A percentile compares a stretch with the other conserved stretches of the same genome.
These are phyloP conservation scores for Quadroppia sp. DNA, from an alignment of 2,888 invertebrate genomes.

Conservation along the genomic window DNA sequence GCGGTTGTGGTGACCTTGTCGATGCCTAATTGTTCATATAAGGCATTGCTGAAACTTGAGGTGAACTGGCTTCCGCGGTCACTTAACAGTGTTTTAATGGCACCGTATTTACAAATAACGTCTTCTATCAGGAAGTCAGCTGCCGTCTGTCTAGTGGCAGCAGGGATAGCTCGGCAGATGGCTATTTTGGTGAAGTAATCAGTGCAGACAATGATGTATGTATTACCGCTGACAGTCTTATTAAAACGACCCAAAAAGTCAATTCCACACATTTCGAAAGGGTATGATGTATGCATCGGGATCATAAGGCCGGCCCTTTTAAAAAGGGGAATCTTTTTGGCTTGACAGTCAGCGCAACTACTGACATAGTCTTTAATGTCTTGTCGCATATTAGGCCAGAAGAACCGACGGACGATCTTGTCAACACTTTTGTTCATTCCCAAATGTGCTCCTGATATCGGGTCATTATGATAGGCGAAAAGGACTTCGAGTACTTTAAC, in stretches of 20 bases:
- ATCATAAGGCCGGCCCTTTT: constrained; percentile 27
- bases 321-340: constrained; percentile 27
- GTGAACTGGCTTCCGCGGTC: constrained; percentile 43
- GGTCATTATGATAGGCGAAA: constrained; percentile 44
- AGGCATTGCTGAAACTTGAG: not conserved
- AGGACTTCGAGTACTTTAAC: constrained; percentile 44
- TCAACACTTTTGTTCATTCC: constrained; percentile 39
- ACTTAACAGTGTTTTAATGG: constrained; percentile 44
- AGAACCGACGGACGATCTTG: constrained; percentile 27
- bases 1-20: not conserved
- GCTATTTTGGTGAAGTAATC: constrained; percentile 46
- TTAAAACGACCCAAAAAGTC: constrained; percentile 46
- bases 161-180: constrained; percentile 43
- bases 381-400: constrained; percentile 18
- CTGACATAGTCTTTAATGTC: constrained; percentile 37
- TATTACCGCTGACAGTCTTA: constrained; percentile 42
- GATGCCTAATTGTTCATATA: not conserved
- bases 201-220: constrained; percentile 45
- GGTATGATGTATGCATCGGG: constrained; percentile 24
- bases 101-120: constrained; percentile 46
- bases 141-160: constrained; percentile 43
- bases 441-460: constrained; percentile 41
- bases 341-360: not conserved
- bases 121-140: constrained; percentile 44
- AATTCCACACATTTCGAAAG: constrained; percentile 38